These are phyloP conservation scores for Cepaea hortensis DNA, from an alignment of 2,888 invertebrate species.

Conservation along the genomic window DNA sequence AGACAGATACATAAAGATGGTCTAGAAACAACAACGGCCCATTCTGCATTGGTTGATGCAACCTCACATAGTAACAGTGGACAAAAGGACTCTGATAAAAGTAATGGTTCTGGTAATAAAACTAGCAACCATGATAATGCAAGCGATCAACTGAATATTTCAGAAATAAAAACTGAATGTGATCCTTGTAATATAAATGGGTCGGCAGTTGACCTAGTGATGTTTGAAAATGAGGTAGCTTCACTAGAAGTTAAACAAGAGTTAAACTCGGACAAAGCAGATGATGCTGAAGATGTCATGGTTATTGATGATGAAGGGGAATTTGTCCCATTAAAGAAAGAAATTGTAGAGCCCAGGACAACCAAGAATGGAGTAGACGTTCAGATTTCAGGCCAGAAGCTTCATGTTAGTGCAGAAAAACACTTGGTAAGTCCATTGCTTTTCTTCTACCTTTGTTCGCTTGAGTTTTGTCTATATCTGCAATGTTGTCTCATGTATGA, in stretches of 20 bases:
- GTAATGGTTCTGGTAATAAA: background rate
- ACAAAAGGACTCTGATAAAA: background rate
- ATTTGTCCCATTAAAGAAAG: slow-evolving; percentile 38
- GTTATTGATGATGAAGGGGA: slow-evolving; percentile 52
- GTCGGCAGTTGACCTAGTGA: background rate
- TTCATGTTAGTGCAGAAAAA: slow-evolving; percentile 24
- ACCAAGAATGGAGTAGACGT: slow-evolving; percentile 55
- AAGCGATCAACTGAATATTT: slow-evolving; percentile 40
- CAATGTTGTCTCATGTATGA: too few relatives aligned
- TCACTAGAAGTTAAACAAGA: slow-evolving; percentile 18
- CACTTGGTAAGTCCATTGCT: slow-evolving; percentile 2
- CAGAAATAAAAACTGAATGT: slow-evolving; percentile 28
- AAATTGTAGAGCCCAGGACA: slow-evolving; percentile 23
- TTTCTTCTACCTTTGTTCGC: background rate
- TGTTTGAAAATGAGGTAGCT: background rate
- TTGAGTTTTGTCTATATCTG: too few relatives aligned
- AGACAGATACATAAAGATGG: background rate
- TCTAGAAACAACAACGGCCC: background rate
- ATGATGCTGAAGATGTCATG: slow-evolving; percentile 47
- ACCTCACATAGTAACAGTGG: background rate
- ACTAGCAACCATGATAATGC: slow-evolving; percentile 1
- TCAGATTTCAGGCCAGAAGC: slow-evolving; percentile 54
- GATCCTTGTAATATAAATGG: background rate
- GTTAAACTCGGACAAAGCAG: slow-evolving; percentile 21
- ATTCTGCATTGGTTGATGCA: background rate